Percentiles rank a stretch among this genome's conserved stretches.
These are phyloP conservation scores for Harmothoe impar DNA, from an alignment of 2,888 invertebrate species.

Conservation along the genomic window DNA sequence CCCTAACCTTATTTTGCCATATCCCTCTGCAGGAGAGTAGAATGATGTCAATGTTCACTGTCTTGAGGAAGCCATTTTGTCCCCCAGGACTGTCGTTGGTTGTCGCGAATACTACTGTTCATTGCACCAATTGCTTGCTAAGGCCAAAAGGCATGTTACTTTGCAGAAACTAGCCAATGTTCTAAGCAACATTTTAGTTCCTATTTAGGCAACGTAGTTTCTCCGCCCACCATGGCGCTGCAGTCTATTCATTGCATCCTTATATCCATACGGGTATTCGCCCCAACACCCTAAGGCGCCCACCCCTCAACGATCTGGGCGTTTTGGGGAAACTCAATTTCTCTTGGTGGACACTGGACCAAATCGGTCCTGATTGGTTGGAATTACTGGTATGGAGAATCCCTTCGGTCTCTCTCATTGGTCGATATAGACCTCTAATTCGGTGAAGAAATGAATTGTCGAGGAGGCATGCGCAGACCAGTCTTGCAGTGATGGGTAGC, in stretches of 20 bases:
- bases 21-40: too few species aligned
- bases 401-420: not conserved
- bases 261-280: not conserved
- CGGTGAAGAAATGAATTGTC: not conserved
- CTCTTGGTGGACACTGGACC: not conserved
- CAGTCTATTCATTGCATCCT: not conserved
- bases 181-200: too few species aligned
- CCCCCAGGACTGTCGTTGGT: too few species aligned
- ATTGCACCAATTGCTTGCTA: too few species aligned
- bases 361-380: not conserved
- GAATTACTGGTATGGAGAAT: not conserved
- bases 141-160: too few species aligned
- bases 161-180: too few species aligned
- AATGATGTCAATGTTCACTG: too few species aligned
- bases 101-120: too few species aligned
- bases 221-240: not conserved
- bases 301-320: not conserved
- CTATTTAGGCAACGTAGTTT: not conserved
- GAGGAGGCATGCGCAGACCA: not conserved
- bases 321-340: not conserved
- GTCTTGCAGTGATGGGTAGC: not conserved
- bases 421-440: constrained; percentile 15
- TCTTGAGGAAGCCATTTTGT: too few species aligned
- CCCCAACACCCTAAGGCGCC: not conserved
- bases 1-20: too few species aligned